Percentiles rank a stretch among this genome's conserved stretches.
phyloP scores from a whole-genome alignment of 2,797 vertebrate species.

The Melanotaenia boesemani region DNA sequence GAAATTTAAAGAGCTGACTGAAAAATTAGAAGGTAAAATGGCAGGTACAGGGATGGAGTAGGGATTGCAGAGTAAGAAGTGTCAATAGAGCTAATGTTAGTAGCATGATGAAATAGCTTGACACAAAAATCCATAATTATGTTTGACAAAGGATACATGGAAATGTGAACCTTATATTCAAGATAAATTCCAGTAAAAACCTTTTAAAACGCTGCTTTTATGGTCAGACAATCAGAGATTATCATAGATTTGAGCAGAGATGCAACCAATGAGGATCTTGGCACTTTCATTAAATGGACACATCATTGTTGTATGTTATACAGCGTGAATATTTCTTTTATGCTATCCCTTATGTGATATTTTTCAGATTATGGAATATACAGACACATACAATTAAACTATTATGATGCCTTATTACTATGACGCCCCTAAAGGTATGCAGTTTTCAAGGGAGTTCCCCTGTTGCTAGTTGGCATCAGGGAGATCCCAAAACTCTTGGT shows the following conservation, averaged over 20 bases:
- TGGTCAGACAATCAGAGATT: neutral
- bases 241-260: neutral
- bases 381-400: neutral
- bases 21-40: neutral
- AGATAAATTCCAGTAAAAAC: neutral
- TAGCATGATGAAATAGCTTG: neutral
- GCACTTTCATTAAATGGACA: no score
- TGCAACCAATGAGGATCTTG: neutral
- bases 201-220: neutral
- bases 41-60: neutral
- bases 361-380: neutral
- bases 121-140: neutral
- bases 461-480: conserved; percentile 1
- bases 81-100: neutral
- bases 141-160: neutral
- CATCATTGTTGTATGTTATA: neutral
- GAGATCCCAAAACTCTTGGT: conserved; percentile 5
- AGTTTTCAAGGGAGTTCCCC: neutral
- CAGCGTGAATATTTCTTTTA: no score
- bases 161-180: neutral
- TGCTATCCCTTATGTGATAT: neutral
- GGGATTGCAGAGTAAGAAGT: neutral
- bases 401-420: no score
- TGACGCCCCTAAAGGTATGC: neutral
- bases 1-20: neutral